These are phyloP conservation scores for Rhadina sibilatrix DNA, from an alignment of 2,113 vertebrate genomes.

Conservation along the genomic window DNA sequence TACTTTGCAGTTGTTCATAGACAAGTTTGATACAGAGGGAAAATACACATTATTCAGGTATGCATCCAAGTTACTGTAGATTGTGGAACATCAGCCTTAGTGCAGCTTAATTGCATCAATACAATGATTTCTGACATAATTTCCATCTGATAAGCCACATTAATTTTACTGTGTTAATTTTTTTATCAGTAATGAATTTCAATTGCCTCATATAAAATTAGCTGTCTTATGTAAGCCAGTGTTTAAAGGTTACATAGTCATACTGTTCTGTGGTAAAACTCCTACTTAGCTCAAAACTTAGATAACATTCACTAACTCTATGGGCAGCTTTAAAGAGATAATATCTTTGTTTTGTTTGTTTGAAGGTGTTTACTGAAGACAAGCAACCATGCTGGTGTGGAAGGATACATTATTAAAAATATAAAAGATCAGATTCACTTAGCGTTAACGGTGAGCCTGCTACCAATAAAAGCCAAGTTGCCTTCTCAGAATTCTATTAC, in stretches of 20 bases:
- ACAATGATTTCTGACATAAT: background rate
- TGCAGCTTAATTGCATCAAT: background rate
- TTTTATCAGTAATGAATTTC: background rate
- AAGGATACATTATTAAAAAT: slow-evolving; percentile 89
- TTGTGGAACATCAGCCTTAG: background rate
- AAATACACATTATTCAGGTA: slow-evolving; percentile 93
- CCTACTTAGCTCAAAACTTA: too few species aligned
- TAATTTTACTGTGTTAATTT: background rate
- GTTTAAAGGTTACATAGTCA: background rate
- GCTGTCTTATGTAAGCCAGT: background rate
- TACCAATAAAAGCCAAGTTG: background rate
- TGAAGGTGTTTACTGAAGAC: slow-evolving; percentile 89
- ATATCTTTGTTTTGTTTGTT: slow-evolving; percentile 17
- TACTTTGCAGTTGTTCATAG: slow-evolving; percentile 87
- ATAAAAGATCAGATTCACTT: slow-evolving; percentile 88
- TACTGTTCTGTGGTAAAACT: background rate
- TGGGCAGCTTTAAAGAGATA: background rate
- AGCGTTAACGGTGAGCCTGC: slow-evolving; percentile 80
- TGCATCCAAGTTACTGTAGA: background rate
- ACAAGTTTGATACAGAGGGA: slow-evolving; percentile 86
- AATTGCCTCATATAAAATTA: background rate
- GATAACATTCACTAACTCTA: too few species aligned
- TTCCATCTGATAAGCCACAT: background rate
- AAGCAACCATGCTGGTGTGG: slow-evolving; percentile 88
- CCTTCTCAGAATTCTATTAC: background rate